Percentiles rank a stretch among this genome's conserved stretches.
Evolutionary conservation across 1,140 invertebrate species (phyloP).

Genomic region (Homarus americanus): DNA sequence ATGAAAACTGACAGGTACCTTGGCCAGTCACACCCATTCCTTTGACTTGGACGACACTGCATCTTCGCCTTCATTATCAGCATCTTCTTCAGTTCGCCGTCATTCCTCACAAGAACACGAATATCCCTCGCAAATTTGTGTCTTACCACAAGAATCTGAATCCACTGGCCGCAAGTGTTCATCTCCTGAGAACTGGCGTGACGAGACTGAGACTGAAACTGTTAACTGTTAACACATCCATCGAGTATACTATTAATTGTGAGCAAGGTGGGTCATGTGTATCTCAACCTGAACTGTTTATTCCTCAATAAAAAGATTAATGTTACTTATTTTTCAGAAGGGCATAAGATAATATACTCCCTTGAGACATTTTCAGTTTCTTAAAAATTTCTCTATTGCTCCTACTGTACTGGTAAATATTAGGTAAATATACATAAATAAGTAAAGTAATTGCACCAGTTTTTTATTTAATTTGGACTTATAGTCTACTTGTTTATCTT

Average conservation of each 20-base stretch:
- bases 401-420: too few relatives aligned
- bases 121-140: background rate
- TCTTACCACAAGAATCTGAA: background rate
- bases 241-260: conserved; percentile 23
- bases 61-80: conserved; percentile 32
- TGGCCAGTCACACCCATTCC: conserved; percentile 11
- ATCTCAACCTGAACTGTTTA: too few relatives aligned
- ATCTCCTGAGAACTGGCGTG: background rate
- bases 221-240: conserved; percentile 1
- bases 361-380: too few relatives aligned
- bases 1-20: background rate
- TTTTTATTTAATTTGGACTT: too few relatives aligned
- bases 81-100: conserved; percentile 22
- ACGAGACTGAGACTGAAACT: conserved; percentile 14
- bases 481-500: too few relatives aligned
- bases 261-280: conserved; percentile 26
- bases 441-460: too few relatives aligned
- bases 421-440: too few relatives aligned
- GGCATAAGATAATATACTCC: too few relatives aligned
- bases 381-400: too few relatives aligned
- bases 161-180: conserved; percentile 12
- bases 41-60: background rate
- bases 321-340: background rate
- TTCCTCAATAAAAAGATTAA: too few relatives aligned
- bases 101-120: conserved; percentile 8